Base-by-base conservation (phyloP, 2,113 vertebrate species). In the Drymodes brunneopygia region DNA sequence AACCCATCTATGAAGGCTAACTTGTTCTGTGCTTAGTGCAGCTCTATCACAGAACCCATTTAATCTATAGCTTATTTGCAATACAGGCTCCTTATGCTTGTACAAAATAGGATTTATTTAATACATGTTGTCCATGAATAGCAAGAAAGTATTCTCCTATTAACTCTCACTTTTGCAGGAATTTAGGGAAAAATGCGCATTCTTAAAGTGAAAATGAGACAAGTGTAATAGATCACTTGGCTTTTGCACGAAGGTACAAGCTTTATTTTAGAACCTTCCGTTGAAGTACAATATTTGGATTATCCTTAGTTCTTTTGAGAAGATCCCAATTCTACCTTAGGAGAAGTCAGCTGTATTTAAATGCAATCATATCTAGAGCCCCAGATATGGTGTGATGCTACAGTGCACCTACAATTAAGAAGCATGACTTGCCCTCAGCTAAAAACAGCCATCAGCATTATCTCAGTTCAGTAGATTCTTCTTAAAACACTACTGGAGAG, bases 121-220 rank as follows among this genome's bases (percentile, higher is more conserved):
- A 51, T 12, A 69, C 2, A 15, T 11, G 3, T 5, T 61, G 10
- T 5, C 42, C 42, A 31, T 13, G 3, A 92, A 60, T 0, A 77
- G 3, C 36, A 77, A 64, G 19, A 71, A 82, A 51, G 19, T 18
- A 36, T 18, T 15, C 6, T 58, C 21, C 24, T 19, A 53, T 23
- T 3, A 56, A 31, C 6, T 64, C 31, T 10, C 0, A 1, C 13
- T 51, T 48, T 10, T 20, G 1, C 27, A 91, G 36, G 5, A 65
- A 35, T 22, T 81, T 11, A 11, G 7, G 18, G 42, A 36, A 84
- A 84, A 92, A 40, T 0, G 0, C 2, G 7, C 4, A 42, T 29
- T 40, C 61, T 81, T 31, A 69, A 69, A 61, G 36, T 7, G 62
- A 74, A 87, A 67, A 3, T 0, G 0, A 58, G 20, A 73, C 9